phyloP scores from a whole-genome alignment of 2,797 vertebrate species.

The Pangasius krempfi region DNA sequence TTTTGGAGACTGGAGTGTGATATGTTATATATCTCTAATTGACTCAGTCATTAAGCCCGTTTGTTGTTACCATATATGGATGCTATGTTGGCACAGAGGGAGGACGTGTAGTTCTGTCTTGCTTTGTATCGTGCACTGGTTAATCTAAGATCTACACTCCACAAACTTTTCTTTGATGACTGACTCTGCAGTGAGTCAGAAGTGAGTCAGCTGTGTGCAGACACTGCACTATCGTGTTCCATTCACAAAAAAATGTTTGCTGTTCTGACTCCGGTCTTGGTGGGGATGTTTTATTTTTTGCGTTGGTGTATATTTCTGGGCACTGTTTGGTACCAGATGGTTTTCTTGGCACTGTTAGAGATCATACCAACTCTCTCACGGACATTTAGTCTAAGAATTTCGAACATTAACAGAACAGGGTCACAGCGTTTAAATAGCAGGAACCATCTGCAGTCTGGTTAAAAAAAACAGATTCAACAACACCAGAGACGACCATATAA shows the following conservation, averaged over 20 bases:
- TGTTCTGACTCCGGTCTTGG: constrained; percentile 57
- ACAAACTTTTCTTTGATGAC: constrained; percentile 22
- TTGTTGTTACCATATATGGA: constrained; percentile 21
- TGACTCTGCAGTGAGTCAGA: constrained; percentile 30
- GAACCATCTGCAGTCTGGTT: constrained; percentile 27
- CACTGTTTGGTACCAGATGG: constrained; percentile 64
- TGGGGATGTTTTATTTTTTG: constrained; percentile 61
- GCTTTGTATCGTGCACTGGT: background rate
- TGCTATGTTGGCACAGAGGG: background rate
- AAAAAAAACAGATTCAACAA: constrained; percentile 4
- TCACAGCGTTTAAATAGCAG: constrained; percentile 31
- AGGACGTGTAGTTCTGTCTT: background rate
- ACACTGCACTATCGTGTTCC: constrained; percentile 54
- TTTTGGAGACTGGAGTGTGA: constrained; percentile 7
- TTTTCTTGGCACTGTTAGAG: constrained; percentile 27
- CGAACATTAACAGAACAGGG: constrained; percentile 35
- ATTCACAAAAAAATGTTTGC: constrained; percentile 64
- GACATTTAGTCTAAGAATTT: constrained; percentile 41
- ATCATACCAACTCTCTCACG: constrained; percentile 35
- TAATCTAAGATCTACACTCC: background rate
- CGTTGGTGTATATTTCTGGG: constrained; percentile 61
- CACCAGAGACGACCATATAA: background rate
- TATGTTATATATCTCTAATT: background rate
- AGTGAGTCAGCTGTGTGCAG: constrained; percentile 46
- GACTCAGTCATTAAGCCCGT: background rate